phyloP scores from a whole-genome alignment of 2,113 vertebrate genomes.

The Pachyramphus minor region DNA sequence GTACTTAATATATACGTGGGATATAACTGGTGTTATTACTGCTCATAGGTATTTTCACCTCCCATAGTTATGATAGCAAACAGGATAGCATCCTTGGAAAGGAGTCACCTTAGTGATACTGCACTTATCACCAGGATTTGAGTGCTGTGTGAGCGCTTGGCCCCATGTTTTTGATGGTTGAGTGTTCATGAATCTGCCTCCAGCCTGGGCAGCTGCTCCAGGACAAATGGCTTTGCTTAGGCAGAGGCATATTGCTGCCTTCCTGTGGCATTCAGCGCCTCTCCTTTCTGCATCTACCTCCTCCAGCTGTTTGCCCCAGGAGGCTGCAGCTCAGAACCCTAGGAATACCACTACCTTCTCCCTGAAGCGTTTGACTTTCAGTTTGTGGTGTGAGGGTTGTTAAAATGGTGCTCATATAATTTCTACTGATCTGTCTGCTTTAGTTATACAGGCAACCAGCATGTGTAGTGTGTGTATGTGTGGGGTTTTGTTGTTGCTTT shows the following conservation, averaged over 20 bases:
- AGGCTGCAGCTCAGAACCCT: background rate
- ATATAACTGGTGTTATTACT: background rate
- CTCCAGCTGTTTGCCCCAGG: background rate
- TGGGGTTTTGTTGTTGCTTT: background rate
- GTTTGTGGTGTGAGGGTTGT: accelerated
- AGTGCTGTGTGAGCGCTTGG: background rate
- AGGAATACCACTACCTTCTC: background rate
- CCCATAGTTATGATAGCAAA: background rate
- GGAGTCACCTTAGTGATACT: background rate
- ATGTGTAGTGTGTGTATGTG: accelerated
- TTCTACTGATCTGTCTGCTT: background rate
- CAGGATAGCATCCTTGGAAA: background rate
- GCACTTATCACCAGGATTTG: background rate
- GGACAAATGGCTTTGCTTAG: background rate
- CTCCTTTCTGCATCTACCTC: background rate
- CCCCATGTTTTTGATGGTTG: background rate
- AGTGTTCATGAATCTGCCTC: background rate
- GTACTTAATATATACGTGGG: background rate
- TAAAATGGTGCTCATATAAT: accelerated
- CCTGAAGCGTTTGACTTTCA: background rate
- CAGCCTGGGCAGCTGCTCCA: background rate
- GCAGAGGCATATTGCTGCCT: background rate
- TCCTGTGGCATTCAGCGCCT: background rate
- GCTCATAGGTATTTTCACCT: background rate
- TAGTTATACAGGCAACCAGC: accelerated